These are phyloP conservation scores for Echeneis naucrates DNA, from an alignment of 2,797 vertebrate genomes.

Conservation along the genomic window DNA sequence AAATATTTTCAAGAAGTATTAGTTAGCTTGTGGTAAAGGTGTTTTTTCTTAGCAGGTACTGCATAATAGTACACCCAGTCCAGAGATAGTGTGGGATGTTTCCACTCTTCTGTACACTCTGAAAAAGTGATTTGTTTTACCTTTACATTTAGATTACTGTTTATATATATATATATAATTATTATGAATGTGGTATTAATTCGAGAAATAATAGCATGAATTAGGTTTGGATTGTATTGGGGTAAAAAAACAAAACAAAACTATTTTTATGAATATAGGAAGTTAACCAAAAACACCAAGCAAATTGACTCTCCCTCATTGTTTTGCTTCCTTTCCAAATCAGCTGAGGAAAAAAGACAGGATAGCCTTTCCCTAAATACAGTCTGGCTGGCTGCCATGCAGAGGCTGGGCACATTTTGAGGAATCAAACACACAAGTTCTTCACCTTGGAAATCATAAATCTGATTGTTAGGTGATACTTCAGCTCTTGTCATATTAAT, in stretches of 20 bases:
- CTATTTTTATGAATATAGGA: constrained; percentile 62
- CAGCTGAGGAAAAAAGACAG: constrained; percentile 62
- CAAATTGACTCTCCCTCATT: constrained; percentile 73
- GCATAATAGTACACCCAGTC: background rate
- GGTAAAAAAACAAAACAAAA: background rate
- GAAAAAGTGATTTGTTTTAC: background rate
- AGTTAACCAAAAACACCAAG: constrained; percentile 65
- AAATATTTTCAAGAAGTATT: background rate
- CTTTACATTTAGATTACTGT: no score
- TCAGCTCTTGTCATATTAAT: background rate
- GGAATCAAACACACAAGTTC: background rate
- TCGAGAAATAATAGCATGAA: background rate
- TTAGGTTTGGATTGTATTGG: background rate
- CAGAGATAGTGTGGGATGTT: background rate
- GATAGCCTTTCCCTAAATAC: constrained; percentile 68
- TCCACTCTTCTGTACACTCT: background rate
- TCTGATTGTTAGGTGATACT: background rate
- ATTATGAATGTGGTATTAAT: background rate
- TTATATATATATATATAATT: no score
- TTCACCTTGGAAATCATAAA: background rate
- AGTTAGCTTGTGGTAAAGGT: background rate
- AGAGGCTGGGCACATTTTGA: background rate
- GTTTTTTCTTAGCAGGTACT: background rate
- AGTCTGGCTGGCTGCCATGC: constrained; percentile 68
- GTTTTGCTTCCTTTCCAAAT: constrained; percentile 79